Base-by-base conservation (phyloP, 2,888 invertebrate genomes). In the Branchipolynoe longqiensis region DNA sequence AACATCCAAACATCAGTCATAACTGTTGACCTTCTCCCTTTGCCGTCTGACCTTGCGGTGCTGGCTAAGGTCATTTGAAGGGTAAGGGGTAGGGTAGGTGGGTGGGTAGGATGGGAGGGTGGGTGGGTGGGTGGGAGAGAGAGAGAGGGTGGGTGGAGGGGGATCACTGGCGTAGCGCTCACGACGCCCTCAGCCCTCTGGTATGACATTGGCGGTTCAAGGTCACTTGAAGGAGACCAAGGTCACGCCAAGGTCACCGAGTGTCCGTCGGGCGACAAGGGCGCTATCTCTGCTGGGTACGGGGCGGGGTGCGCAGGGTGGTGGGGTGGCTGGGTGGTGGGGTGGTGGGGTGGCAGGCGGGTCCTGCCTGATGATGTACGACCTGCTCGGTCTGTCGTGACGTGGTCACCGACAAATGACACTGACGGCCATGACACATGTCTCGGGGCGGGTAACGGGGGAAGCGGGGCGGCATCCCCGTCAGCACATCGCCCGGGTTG, bases 181-280 rank as follows among this genome's bases (percentile, higher is more conserved):
- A 36, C 18, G 69, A 12, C 33, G 22, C 38, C 18, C 33, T 3
- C 69, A 69, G 33, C 36, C 38, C 2, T 69, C 0, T 38, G 14
- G n/a, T n/a, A 69, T 78, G 78, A 78, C 78, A 41, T 78, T 78
- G 41, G 3, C 0, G 18, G 25, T 22, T 41, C 4, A 78, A 78
- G 78, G 74, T 74, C 74, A 74, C 28, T 40, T 74, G 40, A 74
- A 74, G n/a, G n/a, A n/a, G n/a, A n/a, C n/a, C n/a, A n/a, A n/a
- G n/a, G 74, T 74, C 74, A 74, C 28, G 12, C 40, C 14, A 74
- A 74, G 74, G 78, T 78, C 78, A 48, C 8, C 8, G 0, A 18
- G 25, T 48, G 78, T 28, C 54, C 48, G 22, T 6, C 14, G 31
- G 22, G 78, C 22, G 78, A 78, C 78, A 78, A 78, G 48, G n/a